These are phyloP conservation scores for Anthopleura sola DNA, from an alignment of 64 coral and sea anemone species.

Conservation along the genomic window DNA sequence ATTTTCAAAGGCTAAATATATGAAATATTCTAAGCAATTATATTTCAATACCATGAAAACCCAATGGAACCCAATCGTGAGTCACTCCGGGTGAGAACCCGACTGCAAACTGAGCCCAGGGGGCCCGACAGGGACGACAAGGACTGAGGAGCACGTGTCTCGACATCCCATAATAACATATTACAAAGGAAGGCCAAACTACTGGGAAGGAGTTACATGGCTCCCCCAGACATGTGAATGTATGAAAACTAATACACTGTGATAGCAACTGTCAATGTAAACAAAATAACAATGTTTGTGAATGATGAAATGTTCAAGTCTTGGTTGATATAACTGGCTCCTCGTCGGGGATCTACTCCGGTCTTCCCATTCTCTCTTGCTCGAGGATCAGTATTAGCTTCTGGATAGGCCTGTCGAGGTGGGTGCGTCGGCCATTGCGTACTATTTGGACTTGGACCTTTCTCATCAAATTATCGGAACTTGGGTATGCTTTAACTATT, in stretches of 20 bases:
- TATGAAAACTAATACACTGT: not conserved
- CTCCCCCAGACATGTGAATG: not conserved
- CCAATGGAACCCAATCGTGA: too few relatives aligned
- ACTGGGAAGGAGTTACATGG: not conserved
- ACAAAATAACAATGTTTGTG: not conserved
- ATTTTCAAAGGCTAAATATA: too few relatives aligned
- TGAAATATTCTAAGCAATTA: too few relatives aligned
- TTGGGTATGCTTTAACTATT: slow-evolving; percentile 4
- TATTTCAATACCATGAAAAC: too few relatives aligned
- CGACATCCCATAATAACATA: not conserved
- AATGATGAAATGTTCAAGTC: not conserved
- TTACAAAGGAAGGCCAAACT: not conserved
- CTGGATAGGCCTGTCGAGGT: not conserved
- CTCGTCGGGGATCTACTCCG: not conserved
- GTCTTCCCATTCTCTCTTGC: not conserved
- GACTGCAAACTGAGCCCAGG: too few relatives aligned
- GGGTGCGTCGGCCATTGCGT: not conserved
- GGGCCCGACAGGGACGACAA: too few relatives aligned
- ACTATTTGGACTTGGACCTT: not conserved
- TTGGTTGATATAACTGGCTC: not conserved
- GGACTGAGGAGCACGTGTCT: too few relatives aligned
- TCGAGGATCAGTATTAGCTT: not conserved
- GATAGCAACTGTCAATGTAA: not conserved
- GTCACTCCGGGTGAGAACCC: too few relatives aligned
- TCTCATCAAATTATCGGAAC: not conserved